These are phyloP conservation scores for Mesopsocus fuscifrons DNA, from an alignment of 2,888 invertebrate species.

Conservation along the genomic window DNA sequence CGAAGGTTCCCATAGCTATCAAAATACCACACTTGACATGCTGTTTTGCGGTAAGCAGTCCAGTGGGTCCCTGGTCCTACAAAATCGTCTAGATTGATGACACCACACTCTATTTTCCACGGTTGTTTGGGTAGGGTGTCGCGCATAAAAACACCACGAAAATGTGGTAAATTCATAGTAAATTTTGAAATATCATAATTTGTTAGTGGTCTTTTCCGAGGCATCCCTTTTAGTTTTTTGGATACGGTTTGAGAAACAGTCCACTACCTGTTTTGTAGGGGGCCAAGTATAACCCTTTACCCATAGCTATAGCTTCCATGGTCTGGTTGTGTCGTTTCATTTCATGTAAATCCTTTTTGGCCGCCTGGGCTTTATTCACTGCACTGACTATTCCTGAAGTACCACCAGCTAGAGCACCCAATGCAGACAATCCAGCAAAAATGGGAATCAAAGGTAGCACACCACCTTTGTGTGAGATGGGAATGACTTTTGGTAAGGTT, in stretches of 20 bases:
- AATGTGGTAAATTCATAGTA: neutral
- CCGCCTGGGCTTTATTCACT: slow-evolving; percentile 20
- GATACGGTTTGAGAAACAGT: slow-evolving; percentile 11
- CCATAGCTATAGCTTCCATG: too few relatives aligned
- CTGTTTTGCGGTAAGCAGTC: slow-evolving; percentile 14
- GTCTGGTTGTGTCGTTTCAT: slow-evolving; percentile 21
- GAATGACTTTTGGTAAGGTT: too few relatives aligned
- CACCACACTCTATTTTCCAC: slow-evolving; percentile 7
- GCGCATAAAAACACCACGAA: slow-evolving; percentile 11
- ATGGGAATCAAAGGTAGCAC: slow-evolving; percentile 20
- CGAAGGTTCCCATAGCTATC: slow-evolving; percentile 22
- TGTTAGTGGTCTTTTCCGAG: slow-evolving; percentile 2
- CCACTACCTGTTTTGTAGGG: too few relatives aligned
- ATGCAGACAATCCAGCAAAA: slow-evolving; percentile 21
- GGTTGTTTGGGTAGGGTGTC: slow-evolving; percentile 10
- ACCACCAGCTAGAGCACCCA: slow-evolving; percentile 22
- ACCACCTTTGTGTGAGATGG: too few relatives aligned
- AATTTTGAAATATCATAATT: neutral
- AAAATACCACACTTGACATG: slow-evolving; percentile 20
- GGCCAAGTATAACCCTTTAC: too few relatives aligned
- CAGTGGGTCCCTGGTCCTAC: slow-evolving; percentile 8
- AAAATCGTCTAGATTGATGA: slow-evolving; percentile 9
- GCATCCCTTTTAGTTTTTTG: slow-evolving; percentile 15
- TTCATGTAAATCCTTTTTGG: slow-evolving; percentile 20
- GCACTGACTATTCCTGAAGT: slow-evolving; percentile 22